Percentiles rank a stretch among this genome's conserved stretches.
These are phyloP conservation scores for Cichlasoma orientale DNA, from an alignment of 2,797 vertebrate genomes.

Conservation along the genomic window DNA sequence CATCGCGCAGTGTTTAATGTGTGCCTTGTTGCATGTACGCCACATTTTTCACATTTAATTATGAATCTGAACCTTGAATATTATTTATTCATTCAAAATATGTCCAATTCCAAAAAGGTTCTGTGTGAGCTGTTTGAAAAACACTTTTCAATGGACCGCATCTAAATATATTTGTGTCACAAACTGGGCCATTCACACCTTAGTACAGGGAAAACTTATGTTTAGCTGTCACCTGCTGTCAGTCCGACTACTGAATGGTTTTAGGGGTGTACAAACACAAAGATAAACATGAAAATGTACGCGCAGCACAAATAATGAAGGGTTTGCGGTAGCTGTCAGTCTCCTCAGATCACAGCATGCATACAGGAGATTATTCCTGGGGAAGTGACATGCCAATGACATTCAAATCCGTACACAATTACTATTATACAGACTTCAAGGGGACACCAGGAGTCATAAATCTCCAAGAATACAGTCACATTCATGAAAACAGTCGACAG, in stretches of 20 bases:
- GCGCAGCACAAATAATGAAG: conserved; percentile 49
- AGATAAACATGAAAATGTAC: conserved; percentile 47
- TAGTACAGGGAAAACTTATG: conserved; percentile 15
- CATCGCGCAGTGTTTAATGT: not conserved
- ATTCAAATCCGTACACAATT: conserved; percentile 60
- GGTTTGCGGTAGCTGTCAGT: conserved; percentile 57
- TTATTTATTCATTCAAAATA: not conserved
- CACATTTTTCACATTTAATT: not conserved
- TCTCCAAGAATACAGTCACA: conserved; percentile 8
- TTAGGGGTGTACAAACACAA: conserved; percentile 39
- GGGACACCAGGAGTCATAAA: conserved; percentile 38
- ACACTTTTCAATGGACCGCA: not conserved
- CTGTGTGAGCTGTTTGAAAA: not conserved
- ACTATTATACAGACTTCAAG: conserved; percentile 57
- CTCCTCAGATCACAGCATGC: conserved; percentile 48
- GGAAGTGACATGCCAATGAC: conserved; percentile 40
- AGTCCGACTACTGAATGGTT: conserved; percentile 20
- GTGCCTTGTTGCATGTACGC: not conserved
- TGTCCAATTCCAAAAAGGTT: not conserved
- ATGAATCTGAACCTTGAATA: not conserved
- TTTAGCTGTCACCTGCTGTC: conserved; percentile 48
- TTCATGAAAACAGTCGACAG: conserved; percentile 5
- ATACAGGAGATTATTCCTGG: conserved; percentile 53
- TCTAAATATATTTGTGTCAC: conserved; percentile 37
- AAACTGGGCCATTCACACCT: conserved; percentile 14